Evolutionary conservation across 2,888 invertebrate species (phyloP), one percentile per base, ranked within the genome.

Genomic region (Serrognathus titanus): DNA sequence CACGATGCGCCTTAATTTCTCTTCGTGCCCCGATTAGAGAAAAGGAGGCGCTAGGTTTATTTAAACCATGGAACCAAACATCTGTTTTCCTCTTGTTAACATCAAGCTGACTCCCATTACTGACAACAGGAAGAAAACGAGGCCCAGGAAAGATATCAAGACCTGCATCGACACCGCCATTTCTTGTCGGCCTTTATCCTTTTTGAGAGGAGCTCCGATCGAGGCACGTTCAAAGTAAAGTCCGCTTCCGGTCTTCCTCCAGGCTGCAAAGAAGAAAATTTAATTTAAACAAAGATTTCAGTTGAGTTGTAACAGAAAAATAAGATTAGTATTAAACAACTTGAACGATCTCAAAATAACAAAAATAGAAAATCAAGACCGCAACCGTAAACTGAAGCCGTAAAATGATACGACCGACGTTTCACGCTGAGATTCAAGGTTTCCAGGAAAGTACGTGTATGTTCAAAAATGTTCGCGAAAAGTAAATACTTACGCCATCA

Each of bases 81-180:
- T 83, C 64, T 88, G 81, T 73, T 88, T 88, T 37, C 91, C 90
- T 59, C 86, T 81, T 5, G 90, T 90, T 74, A 90, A 81, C 62
- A 89, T 83, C 66, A 91, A 80, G 70, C 86, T 86, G 69, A 87
- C 86, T 46, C 84, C 81, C 80, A 87, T 83, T 51, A 87, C 85
- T 60, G 86, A 85, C 67, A 86, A 75, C 55, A 87, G 74, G 71
- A 87, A 87, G 74, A 87, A 85, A 66, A 85, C 79, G 69, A 87
- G 78, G 63, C 86, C 86, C 61, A 87, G 75, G 67, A 85, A 82
- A 57, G 85, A 83, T 46, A 85, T 83, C 50, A 86, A 73, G 55
- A 82, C 65, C 85, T 81, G 71, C 87, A 87, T 66, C 84, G 81
- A 53, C 85, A 82, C 31, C 87, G 78, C 61, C 84, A 82, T 57